Evolutionary conservation across 2,797 vertebrate genomes (phyloP), one percentile per base, ranked within the genome.

Genomic region (Serranus cabrilla): DNA sequence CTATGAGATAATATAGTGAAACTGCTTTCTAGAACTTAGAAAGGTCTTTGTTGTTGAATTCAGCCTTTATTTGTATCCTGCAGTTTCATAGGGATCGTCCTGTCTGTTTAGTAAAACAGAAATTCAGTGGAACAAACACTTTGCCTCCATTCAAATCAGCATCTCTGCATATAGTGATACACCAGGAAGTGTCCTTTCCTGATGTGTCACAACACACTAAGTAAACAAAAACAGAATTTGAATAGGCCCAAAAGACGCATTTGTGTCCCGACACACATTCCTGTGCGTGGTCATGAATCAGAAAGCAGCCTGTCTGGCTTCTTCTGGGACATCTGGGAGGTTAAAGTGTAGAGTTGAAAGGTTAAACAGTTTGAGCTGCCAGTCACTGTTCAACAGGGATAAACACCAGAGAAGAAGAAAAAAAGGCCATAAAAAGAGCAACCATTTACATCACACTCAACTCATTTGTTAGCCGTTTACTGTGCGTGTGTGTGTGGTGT

Each of bases 401-500:
- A 85, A 91, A 90, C 80, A 68, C 5, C 51, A 57, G 37, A 62
- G 31, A 60, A 17, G 45, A 11, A 34, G 34, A 17, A 64, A 55
- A 54, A 64, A 43, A 43, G n/a, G 57, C 40, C 1, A 2, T 65
- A 56, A 84, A 83, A 81, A 76, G 76, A 72, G 58, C 0, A 42
- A 57, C 0, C 76, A 88, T 93, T 89, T 86, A 80, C 90, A 89
- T 89, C 80, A 87, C 87, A 91, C 69, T 80, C 45, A 1, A 11
- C 78, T 85, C 71, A 34, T 88, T 91, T 87, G 76, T 86, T 46
- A 63, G 70, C 54, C 11, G 14, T 76, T 81, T 77, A 58, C 42
- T 76, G 45, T 59, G 51, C 63, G 27, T 56, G 18, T 23, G 14
- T 63, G 61, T 63, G 60, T 20, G 17, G 47, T 61, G 69, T 76